Conservation (phyloP, 1,140 invertebrate species). For the Lithobius niger region DNA sequence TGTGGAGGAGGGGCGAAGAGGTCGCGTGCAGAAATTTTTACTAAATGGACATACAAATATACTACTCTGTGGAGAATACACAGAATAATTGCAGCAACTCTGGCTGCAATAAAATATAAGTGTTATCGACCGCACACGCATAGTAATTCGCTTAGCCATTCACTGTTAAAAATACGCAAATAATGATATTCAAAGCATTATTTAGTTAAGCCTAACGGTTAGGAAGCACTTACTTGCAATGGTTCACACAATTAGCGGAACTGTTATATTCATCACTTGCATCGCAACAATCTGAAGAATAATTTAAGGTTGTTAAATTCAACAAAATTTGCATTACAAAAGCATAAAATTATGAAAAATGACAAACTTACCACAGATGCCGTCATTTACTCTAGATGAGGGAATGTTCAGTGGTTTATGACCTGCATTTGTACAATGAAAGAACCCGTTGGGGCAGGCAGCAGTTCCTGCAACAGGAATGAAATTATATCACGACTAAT, state of each 20-base stretch:
- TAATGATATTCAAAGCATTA: slow-evolving; percentile 14
- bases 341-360: slow-evolving; percentile 2
- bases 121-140: too few relatives aligned
- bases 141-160: too few relatives aligned
- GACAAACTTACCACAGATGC: slow-evolving; percentile 63
- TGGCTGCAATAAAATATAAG: too few relatives aligned
- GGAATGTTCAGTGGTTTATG: slow-evolving; percentile 64
- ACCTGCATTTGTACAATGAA: slow-evolving; percentile 86
- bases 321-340: slow-evolving; percentile 2
- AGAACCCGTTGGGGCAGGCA: slow-evolving; percentile 71
- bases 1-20: too few relatives aligned
- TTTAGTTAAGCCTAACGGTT: background rate
- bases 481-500: too few relatives aligned
- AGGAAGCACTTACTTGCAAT: slow-evolving; percentile 33
- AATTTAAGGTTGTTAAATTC: slow-evolving; percentile 3
- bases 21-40: too few relatives aligned
- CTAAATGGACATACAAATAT: too few relatives aligned
- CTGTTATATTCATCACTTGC: slow-evolving; percentile 76
- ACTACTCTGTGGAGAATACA: too few relatives aligned
- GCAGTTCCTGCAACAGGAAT: slow-evolving; percentile 60
- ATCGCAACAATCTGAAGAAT: slow-evolving; percentile 81
- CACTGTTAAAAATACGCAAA: too few relatives aligned
- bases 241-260: slow-evolving; percentile 50
- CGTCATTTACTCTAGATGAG: slow-evolving; percentile 87
- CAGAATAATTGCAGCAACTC: too few relatives aligned